A percentile compares a stretch with the other conserved stretches of the same genome.
Evolutionary conservation across 2,797 vertebrate species (phyloP).

Genomic region (Cossypha polioptera): DNA sequence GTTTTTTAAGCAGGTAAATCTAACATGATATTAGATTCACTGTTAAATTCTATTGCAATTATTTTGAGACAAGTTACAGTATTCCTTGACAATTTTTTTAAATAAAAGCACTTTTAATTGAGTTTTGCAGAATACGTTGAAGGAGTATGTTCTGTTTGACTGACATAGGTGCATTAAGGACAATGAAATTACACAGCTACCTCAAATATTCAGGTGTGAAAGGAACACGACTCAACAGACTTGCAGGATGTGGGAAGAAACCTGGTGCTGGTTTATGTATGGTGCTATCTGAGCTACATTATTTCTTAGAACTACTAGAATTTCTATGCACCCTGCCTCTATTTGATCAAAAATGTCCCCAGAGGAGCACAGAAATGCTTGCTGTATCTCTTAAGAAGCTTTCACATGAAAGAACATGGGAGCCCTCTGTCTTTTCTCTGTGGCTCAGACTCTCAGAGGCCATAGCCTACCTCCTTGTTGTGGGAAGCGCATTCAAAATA

Average conservation of each 20-base stretch:
- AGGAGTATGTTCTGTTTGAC: neutral
- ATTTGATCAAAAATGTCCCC: neutral
- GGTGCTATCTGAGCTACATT: neutral
- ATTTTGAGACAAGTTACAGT: neutral
- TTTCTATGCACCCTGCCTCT: neutral
- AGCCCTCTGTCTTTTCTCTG: neutral
- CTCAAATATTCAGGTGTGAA: neutral
- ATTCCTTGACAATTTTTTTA: neutral
- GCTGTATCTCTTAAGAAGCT: neutral
- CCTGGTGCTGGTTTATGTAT: neutral
- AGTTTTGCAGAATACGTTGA: neutral
- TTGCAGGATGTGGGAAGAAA: neutral
- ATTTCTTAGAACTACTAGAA: neutral
- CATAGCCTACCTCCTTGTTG: neutral
- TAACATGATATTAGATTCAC: neutral
- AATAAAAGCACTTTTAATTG: neutral
- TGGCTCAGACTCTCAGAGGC: neutral
- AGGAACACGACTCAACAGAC: neutral
- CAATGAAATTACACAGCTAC: neutral
- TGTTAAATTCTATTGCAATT: neutral
- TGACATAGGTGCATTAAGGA: neutral
- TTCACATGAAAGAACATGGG: neutral
- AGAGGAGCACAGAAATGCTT: neutral
- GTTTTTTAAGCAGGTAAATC: neutral
- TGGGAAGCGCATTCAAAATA: neutral